These are phyloP conservation scores for Laticauda colubrina DNA, from an alignment of 2,113 vertebrate species.

Conservation along the genomic window DNA sequence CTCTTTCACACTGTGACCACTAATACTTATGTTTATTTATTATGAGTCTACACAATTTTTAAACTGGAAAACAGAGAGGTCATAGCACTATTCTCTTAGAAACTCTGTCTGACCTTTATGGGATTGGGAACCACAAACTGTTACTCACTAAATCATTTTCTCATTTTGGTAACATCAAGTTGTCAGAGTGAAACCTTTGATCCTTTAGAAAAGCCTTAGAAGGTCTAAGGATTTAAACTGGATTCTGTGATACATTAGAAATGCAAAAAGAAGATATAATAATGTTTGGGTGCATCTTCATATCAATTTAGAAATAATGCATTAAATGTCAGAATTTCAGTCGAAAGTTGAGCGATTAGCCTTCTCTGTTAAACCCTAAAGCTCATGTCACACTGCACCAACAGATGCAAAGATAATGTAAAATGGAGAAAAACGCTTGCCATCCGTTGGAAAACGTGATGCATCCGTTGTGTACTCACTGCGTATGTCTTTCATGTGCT, in stretches of 20 bases:
- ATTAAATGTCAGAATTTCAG: background rate
- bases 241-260: background rate
- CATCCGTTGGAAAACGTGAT: too few species aligned
- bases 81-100: constrained; percentile 42
- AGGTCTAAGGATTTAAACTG: background rate
- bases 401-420: too few species aligned
- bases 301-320: background rate
- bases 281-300: background rate
- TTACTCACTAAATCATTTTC: constrained; percentile 37
- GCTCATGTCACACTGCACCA: too few species aligned
- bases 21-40: constrained; percentile 63
- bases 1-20: constrained; percentile 61
- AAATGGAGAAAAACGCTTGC: too few species aligned
- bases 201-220: constrained; percentile 21
- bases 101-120: constrained; percentile 63
- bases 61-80: constrained; percentile 58
- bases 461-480: too few species aligned
- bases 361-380: background rate
- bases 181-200: constrained; percentile 24
- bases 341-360: background rate
- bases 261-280: background rate
- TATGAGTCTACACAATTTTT: constrained; percentile 57
- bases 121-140: constrained; percentile 63
- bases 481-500: too few species aligned
- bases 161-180: constrained; percentile 37